Conservation (phyloP, 2,113 vertebrate genomes). For the Addax nasomaculatus region DNA sequence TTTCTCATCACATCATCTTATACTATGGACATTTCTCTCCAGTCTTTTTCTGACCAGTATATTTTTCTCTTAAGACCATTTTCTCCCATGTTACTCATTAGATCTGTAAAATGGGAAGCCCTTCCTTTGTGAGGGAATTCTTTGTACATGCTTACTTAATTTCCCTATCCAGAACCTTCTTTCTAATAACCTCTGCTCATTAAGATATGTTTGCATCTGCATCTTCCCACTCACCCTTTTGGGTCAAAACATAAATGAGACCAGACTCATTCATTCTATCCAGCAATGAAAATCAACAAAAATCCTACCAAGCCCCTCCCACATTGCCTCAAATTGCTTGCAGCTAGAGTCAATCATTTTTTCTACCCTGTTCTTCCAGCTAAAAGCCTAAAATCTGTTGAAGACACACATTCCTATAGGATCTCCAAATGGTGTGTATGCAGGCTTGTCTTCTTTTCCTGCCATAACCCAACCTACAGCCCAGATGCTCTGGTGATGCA, state of each 20-base stretch:
- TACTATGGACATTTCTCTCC: neutral
- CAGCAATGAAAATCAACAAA: neutral
- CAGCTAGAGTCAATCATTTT: neutral
- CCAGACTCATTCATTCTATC: neutral
- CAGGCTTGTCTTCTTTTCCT: neutral
- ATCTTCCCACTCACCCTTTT: neutral
- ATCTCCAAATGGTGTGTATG: neutral
- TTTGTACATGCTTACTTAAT: neutral
- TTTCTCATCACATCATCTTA: neutral
- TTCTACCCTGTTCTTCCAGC: neutral
- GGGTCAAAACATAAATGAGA: neutral
- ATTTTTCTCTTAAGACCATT: neutral
- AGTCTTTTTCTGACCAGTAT: neutral
- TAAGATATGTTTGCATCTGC: neutral
- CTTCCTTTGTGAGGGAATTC: neutral
- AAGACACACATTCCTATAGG: neutral
- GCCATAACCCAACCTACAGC: neutral
- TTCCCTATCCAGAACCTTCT: neutral
- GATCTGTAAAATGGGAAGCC: neutral
- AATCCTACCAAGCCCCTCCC: neutral
- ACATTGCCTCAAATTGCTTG: neutral
- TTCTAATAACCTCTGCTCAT: neutral
- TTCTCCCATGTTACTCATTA: neutral
- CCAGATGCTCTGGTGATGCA: neutral
- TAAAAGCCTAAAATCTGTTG: neutral